Evolutionary conservation across 64 coral and sea anemone genomes (phyloP), one percentile per base, ranked within the genome.

Genomic region (Pocillopora verrucosa): DNA sequence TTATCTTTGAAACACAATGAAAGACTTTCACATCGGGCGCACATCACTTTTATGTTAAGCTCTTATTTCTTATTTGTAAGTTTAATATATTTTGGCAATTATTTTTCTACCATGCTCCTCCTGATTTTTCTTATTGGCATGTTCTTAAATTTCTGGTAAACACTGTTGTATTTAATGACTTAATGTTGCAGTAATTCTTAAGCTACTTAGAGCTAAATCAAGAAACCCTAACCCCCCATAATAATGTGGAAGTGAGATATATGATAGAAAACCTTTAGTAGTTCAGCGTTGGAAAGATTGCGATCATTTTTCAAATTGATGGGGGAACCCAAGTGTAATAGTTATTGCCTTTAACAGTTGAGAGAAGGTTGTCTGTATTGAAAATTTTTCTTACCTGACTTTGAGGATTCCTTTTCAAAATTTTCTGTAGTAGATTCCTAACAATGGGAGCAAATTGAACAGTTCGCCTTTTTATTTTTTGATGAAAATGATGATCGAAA

Each of bases 61-160:
- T 85, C 34, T 57, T 58, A 72, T 85, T 56, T 85, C 82, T 85
- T 85, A 72, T 85, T 85, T 85, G 70, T 85, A 70, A 69, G 36
- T 70, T 68, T 85, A 56, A 68, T 72, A 58, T 85, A 85, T 85
- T 85, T 85, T 85, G 20, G 45, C 62, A 67, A 83, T 83, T 83
- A 85, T 72, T 85, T 72, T 85, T 85, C 64, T 85, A 85, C 20
- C 20, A 22, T 67, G 57, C 61, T 85, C 38, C 61, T 24, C 4
- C 67, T 70, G n/a, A 11, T 70, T 24, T 11, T n/a, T 30, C 5
- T 70, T 11, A 63, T 63, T 15, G 12, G 12, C 61, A 63, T 15
- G 16, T 35, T 63, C 11, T 67, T 57, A 56, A 41, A 16, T 72
- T 58, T 24, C 69, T 34, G 12, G 15, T 85, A 67, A 13, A 63